phyloP scores from a whole-genome alignment of 2,797 vertebrate genomes.

The Masticophis lateralis region DNA sequence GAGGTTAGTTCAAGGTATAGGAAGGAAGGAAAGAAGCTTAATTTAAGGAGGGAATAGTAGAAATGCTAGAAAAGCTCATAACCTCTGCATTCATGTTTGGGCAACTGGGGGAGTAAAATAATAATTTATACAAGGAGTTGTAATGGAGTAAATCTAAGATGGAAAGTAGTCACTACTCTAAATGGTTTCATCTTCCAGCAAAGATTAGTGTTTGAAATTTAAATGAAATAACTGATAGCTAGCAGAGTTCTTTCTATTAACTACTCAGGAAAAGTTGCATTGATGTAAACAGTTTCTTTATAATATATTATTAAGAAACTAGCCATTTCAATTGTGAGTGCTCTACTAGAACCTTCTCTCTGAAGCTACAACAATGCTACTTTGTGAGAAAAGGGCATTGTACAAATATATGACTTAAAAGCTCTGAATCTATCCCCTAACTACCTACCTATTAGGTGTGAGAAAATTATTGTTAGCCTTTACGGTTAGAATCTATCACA shows the following conservation, averaged over 20 bases:
- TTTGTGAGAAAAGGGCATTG: neutral
- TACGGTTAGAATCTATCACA: neutral
- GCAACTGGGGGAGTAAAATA: neutral
- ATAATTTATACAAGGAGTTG: neutral
- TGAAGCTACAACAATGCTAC: neutral
- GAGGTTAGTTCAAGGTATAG: neutral
- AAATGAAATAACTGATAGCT: neutral
- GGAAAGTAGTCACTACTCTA: neutral
- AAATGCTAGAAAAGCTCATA: neutral
- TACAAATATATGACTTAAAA: neutral
- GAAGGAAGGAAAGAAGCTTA: neutral
- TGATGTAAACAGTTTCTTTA: neutral
- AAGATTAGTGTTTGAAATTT: neutral
- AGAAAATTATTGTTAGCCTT: neutral
- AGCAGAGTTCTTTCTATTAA: neutral
- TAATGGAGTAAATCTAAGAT: neutral
- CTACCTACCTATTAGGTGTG: neutral
- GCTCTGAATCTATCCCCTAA: neutral
- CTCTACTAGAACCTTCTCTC: neutral
- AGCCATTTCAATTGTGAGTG: neutral
- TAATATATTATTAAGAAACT: neutral
- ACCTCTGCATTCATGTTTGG: neutral
- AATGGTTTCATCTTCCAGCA: neutral
- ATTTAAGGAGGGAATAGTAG: neutral
- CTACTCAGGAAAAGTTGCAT: neutral